These are phyloP conservation scores for Chionis minor DNA, from an alignment of 2,113 vertebrate species.

Conservation along the genomic window DNA sequence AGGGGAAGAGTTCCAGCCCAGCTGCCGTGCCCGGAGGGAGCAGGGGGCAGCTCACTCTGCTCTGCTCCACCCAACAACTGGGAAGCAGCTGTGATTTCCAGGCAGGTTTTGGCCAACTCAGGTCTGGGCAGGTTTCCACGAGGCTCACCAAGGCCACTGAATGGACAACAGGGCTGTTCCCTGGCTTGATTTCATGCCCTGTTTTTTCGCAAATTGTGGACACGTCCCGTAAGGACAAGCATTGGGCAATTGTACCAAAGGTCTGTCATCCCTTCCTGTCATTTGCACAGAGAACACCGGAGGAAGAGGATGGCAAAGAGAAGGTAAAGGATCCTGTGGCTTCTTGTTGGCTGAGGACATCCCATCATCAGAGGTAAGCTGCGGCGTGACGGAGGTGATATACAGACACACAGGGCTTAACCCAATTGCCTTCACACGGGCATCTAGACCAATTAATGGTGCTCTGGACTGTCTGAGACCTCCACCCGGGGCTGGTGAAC, in stretches of 20 bases:
- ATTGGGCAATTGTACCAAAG: background rate
- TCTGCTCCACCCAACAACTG: fast-evolving
- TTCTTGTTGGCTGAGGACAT: background rate
- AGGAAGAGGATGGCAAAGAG: background rate
- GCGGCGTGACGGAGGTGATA: fast-evolving
- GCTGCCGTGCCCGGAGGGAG: fast-evolving
- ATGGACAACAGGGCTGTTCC: background rate
- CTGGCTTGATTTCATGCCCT: fast-evolving
- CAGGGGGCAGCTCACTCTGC: background rate
- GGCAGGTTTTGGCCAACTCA: background rate
- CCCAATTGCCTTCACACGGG: background rate
- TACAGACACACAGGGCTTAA: background rate
- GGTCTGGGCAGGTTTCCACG: background rate
- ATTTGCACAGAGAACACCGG: background rate
- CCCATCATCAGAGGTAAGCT: background rate
- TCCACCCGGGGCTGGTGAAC: background rate
- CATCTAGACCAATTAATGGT: fast-evolving
- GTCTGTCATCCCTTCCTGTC: background rate
- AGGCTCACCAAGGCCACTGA: background rate
- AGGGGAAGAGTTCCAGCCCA: background rate
- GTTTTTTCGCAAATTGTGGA: background rate
- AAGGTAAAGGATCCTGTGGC: background rate
- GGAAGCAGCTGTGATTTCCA: background rate
- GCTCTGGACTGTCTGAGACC: background rate
- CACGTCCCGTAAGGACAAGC: fast-evolving